Base-by-base conservation (phyloP, 2,888 invertebrate genomes). In the Troides helena region DNA sequence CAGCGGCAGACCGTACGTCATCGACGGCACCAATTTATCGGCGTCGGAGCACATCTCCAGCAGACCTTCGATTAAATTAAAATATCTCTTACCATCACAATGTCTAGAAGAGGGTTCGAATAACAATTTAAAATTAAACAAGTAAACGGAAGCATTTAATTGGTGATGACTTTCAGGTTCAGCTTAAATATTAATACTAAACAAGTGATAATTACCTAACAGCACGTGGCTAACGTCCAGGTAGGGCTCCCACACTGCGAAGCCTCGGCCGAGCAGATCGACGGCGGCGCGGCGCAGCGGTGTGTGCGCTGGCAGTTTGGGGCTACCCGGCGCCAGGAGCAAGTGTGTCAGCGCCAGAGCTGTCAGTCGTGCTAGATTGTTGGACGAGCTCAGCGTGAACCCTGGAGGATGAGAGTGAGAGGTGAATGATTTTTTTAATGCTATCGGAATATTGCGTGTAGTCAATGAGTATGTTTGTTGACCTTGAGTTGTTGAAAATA, bases 161-260 rank as follows among this genome's bases (percentile, higher is more conserved):
- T 30, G 30, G 30, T 30, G 30, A 30, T 30, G 30, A 3, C 30
- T 30, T 30, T 30, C 30, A 30, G 30, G 30, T 30, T 30, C 30
- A 30, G 30, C 30, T 3, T 30, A 30, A 30, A 30, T 30, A 30
- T 30, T 30, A 30, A 39, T 39, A 8, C 10, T 39, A 39, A 10
- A 39, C 1, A 39, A 10, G 50, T 50, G 50, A 50, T 1, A 10
- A 58, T 21, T 25, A 90, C 91, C 92, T 0, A 92, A 72, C 23
- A 92, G 71, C 1, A 92, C 91, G 60, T 90, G 89, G 73, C 89
- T 90, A 72, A 90, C 91, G 72, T 93, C 91, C 39, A 92, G 71
- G 53, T 99, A 99, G 0, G 99, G 99, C 84, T 99, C 99, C 99
- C 99, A 99, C 0, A 99, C 99, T 0, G 98, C 98, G 89, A 99